These are phyloP conservation scores for Chelon labrosus DNA, from an alignment of 2,797 vertebrate species.

Conservation along the genomic window DNA sequence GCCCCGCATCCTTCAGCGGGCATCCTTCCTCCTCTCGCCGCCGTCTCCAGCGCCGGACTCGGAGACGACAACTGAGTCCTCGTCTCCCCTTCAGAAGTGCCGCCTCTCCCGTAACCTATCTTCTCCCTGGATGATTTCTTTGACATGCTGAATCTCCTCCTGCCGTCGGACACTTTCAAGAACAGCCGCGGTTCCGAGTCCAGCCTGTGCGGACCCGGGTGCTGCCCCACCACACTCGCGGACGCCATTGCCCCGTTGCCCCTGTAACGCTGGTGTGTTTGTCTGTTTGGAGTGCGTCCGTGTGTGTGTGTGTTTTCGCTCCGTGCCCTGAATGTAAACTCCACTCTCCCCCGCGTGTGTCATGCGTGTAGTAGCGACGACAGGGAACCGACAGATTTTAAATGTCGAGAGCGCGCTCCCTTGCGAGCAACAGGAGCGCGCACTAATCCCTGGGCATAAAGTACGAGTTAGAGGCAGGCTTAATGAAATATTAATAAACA, in stretches of 20 bases:
- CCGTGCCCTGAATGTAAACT: conserved; percentile 77
- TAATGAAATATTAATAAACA: neutral
- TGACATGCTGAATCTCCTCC: conserved; percentile 70
- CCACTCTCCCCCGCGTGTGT: conserved; percentile 60
- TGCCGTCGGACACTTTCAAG: conserved; percentile 74
- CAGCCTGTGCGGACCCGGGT: conserved; percentile 79
- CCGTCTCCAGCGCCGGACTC: conserved; percentile 14
- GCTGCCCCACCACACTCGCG: conserved; percentile 81
- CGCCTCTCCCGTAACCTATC: conserved; percentile 64
- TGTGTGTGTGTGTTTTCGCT: conserved; percentile 47
- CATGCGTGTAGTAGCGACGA: conserved; percentile 73
- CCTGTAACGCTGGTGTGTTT: conserved; percentile 30
- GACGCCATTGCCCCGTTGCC: conserved; percentile 79
- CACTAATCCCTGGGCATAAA: conserved; percentile 29
- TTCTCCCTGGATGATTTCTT: conserved; percentile 72
- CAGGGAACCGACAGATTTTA: conserved; percentile 43
- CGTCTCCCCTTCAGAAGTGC: neutral
- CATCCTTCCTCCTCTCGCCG: conserved; percentile 14
- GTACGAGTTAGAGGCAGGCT: neutral
- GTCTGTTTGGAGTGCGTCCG: conserved; percentile 39
- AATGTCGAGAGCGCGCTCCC: conserved; percentile 61
- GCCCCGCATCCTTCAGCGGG: conserved; percentile 49
- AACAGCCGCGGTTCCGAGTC: conserved; percentile 83
- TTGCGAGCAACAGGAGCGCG: conserved; percentile 59
- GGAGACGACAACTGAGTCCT: conserved; percentile 4